Conservation (phyloP, 2,113 vertebrate genomes). For the Prunella fulvescens region DNA sequence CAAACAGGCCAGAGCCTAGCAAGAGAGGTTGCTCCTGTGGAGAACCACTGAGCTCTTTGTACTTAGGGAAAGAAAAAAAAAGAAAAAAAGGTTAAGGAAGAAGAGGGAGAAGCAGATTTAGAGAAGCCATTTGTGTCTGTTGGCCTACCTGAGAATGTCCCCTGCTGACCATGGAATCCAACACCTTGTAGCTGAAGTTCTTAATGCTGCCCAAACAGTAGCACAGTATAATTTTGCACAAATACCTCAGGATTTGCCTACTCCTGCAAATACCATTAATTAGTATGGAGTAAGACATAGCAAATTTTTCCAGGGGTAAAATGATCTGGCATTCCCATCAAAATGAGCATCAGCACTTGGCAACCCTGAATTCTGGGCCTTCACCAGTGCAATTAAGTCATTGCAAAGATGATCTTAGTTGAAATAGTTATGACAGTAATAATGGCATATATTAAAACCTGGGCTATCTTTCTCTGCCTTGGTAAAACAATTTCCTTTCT, state of each 20-base stretch:
- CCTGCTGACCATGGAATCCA: neutral
- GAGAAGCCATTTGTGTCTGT: neutral
- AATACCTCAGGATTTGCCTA: neutral
- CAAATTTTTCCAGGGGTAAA: neutral
- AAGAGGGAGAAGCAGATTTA: neutral
- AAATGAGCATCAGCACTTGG: neutral
- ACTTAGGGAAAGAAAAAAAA: neutral
- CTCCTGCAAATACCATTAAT: neutral
- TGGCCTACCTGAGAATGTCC: neutral
- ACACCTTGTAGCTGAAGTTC: neutral
- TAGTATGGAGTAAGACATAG: neutral
- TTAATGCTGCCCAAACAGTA: neutral
- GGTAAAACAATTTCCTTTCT: neutral
- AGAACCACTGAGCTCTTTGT: neutral
- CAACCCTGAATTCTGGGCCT: neutral
- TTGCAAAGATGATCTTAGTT: neutral
- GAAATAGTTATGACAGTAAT: neutral
- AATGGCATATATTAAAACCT: neutral
- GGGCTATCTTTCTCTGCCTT: neutral
- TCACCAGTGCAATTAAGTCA: neutral
- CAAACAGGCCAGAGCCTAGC: neutral
- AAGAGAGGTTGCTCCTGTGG: fast-evolving
- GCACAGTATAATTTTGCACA: neutral
- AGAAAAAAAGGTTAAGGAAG: neutral
- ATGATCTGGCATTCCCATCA: fast-evolving